phyloP scores from a whole-genome alignment of 1,140 invertebrate species.

The Drosophila melanogaster region DNA sequence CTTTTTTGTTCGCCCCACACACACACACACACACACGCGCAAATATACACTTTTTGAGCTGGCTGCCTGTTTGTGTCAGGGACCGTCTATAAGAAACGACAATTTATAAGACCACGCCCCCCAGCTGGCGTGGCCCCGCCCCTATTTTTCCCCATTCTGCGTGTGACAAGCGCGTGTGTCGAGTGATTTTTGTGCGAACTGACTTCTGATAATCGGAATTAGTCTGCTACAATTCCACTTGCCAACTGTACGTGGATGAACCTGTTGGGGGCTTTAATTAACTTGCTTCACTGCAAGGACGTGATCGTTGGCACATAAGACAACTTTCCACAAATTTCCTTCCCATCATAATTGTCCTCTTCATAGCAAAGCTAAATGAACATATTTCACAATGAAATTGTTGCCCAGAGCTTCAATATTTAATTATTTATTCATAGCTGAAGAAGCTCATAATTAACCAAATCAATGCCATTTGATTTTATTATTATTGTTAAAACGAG shows the following conservation, averaged over 20 bases:
- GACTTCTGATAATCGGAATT: slow-evolving; percentile 55
- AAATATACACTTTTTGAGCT: background rate
- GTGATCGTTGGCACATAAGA: background rate
- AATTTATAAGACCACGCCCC: slow-evolving; percentile 64
- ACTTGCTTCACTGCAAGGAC: slow-evolving; percentile 41
- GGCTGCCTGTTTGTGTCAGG: slow-evolving; percentile 56
- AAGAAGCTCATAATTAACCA: no score
- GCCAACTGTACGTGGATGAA: slow-evolving; percentile 3
- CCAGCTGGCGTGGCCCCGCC: slow-evolving; percentile 22
- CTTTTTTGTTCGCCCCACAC: slow-evolving; percentile 34
- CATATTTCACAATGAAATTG: no score
- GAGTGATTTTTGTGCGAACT: slow-evolving; percentile 66
- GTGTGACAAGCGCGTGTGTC: slow-evolving; percentile 67
- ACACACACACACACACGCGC: background rate
- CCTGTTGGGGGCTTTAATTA: slow-evolving; percentile 64
- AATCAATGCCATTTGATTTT: no score
- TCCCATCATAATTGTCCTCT: background rate
- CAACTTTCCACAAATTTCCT: no score
- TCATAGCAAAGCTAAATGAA: background rate
- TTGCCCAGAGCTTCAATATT: no score
- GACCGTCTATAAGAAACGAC: slow-evolving; percentile 59
- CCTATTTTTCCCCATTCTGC: slow-evolving; percentile 50
- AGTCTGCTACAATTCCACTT: slow-evolving; percentile 16
- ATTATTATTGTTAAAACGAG: no score
- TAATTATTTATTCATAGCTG: no score